Base-by-base conservation (phyloP, 2,113 vertebrate genomes). In the Tachycineta bicolor region DNA sequence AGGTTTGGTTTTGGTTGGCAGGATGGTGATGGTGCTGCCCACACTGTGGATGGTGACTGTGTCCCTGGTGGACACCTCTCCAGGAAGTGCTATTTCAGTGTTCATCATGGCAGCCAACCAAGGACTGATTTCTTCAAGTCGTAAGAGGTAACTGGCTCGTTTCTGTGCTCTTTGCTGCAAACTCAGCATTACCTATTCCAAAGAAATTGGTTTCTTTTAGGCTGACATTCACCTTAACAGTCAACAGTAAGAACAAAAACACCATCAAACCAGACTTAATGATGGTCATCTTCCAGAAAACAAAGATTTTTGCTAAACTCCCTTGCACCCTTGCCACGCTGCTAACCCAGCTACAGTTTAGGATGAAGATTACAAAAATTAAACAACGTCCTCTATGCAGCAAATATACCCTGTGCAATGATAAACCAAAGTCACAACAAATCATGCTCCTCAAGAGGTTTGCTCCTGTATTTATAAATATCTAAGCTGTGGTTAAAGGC, bases 1-100 rank as follows among this genome's bases (percentile, higher is more conserved):
- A 28, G 99, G 99, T 87, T 99, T 99, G 73, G 99, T 99, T 98
- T 99, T 99, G 78, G 99, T 99, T 0, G 99, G 99, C 65, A 99
- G 98, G 92, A 99, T 99, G 43, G 99, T 99, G 92, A 99, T 99
- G 64, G 99, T 99, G 96, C 98, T 99, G 26, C 99, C 99, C 56
- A 99, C 99, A 2, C 98, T 99, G 85, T 99, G 99, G 93, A 99
- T 99, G 75, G 99, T 99, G 81, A 99, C 98, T 0, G 99, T 98
- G 34, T 99, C 99, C 53, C 98, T 99, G 41, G 99, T 99, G 2
- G 99, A 99, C 52, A 99, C 99, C 94, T 99, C 99, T 18, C 99
- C 99, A 2, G 99, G 99, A 75, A 99, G 98, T 1, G 99, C 99
- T 90, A 99, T 99, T 97, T 99, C 99, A 7, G 99, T 99, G 85